phyloP scores from a whole-genome alignment of 2,888 invertebrate genomes.

The Nymphalis urticae region DNA sequence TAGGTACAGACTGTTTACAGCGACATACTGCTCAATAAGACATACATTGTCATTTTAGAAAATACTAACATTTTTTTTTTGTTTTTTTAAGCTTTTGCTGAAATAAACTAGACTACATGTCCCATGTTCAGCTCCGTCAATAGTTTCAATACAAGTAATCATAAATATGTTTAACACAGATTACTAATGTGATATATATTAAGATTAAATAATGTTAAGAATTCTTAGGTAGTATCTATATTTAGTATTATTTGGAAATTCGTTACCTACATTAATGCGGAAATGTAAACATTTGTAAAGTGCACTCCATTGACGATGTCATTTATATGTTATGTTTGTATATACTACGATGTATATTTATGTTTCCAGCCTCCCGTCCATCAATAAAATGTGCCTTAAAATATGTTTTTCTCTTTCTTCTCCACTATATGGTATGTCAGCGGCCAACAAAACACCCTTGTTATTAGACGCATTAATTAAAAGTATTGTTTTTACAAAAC shows the following conservation, averaged over 20 bases:
- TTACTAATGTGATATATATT: conserved; percentile 25
- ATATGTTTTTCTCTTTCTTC: conserved; percentile 34
- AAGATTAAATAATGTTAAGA: conserved; percentile 5
- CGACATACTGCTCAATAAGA: too few species aligned
- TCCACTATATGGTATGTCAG: conserved; percentile 20
- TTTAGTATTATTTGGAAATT: conserved; percentile 7
- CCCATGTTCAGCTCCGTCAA: neutral
- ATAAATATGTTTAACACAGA: conserved; percentile 7
- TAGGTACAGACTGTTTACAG: too few species aligned
- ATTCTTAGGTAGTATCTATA: conserved; percentile 4
- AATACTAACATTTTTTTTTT: too few species aligned
- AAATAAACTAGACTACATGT: neutral
- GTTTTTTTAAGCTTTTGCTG: too few species aligned
- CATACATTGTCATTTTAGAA: too few species aligned
- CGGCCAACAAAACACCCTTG: neutral
- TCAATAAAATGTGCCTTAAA: conserved; percentile 57
- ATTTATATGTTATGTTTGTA: conserved; percentile 31
- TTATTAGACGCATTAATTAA: too few species aligned
- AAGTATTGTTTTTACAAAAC: too few species aligned
- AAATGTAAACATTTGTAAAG: neutral
- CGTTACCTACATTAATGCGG: conserved; percentile 18
- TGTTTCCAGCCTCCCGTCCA: conserved; percentile 49
- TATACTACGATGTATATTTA: conserved; percentile 35
- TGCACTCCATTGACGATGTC: conserved; percentile 2
- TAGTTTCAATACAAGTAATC: too few species aligned